These are phyloP conservation scores for Apodemia mormo DNA, from an alignment of 2,888 invertebrate species.

Conservation along the genomic window DNA sequence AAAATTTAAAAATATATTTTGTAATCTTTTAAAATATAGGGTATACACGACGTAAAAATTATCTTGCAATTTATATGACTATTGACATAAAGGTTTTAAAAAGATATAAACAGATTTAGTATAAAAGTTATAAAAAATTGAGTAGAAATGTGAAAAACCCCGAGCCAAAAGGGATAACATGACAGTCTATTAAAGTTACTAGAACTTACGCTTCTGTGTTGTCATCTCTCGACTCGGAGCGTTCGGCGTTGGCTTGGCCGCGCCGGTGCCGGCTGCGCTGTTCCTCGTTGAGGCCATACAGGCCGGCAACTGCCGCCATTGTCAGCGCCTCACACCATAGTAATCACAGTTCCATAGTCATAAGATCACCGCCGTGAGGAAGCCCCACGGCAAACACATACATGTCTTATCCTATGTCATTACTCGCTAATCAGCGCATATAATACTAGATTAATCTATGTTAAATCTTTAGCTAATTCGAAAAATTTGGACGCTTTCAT, in stretches of 20 bases:
- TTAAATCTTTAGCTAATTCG: conserved; percentile 56
- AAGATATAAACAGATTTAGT: no score
- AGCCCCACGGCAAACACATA: conserved; percentile 36
- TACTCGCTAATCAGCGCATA: conserved; percentile 21
- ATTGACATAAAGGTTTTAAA: no score
- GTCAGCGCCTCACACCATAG: conserved; percentile 49
- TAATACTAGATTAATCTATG: conserved; percentile 34
- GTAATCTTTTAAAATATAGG: no score
- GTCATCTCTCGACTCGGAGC: conserved; percentile 83
- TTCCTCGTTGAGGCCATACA: conserved; percentile 90
- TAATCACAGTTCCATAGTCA: conserved; percentile 47
- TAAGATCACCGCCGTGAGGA: conserved; percentile 31
- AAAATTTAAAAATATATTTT: no score
- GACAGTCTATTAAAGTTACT: not conserved
- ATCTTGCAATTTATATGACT: no score
- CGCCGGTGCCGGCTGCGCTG: conserved; percentile 79
- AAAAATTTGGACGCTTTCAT: conserved; percentile 74
- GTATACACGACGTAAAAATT: no score
- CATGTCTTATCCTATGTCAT: conserved; percentile 28
- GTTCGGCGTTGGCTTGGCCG: conserved; percentile 84
- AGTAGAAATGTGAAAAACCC: no score
- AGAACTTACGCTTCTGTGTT: conserved; percentile 82
- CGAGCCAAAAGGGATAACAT: no score
- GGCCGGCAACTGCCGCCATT: conserved; percentile 91
- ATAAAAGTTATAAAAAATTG: no score